Evolutionary conservation across 2,888 invertebrate genomes (phyloP).

Genomic region (Synanthedon vespiformis): DNA sequence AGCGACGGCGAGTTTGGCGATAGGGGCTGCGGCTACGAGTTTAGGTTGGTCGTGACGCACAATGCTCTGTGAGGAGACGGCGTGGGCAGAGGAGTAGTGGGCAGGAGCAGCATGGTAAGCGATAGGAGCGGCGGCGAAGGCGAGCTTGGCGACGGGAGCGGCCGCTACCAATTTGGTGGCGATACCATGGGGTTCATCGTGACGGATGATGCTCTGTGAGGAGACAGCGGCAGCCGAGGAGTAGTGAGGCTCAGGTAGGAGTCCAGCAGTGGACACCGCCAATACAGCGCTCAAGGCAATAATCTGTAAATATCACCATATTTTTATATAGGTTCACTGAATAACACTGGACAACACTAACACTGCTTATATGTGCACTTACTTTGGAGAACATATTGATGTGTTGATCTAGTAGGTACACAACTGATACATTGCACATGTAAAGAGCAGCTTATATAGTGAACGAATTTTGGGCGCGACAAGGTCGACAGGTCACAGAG

Average conservation of each 20-base stretch:
- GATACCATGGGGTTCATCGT: conserved; percentile 17
- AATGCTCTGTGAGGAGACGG: conserved; percentile 41
- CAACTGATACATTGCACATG: conserved; percentile 12
- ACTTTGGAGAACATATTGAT: conserved; percentile 16
- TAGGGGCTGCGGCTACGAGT: conserved; percentile 18
- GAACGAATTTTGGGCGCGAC: conserved; percentile 8
- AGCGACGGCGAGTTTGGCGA: conserved; percentile 17
- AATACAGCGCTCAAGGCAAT: conserved; percentile 16
- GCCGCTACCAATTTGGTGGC: conserved; percentile 19
- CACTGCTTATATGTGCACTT: conserved; percentile 4
- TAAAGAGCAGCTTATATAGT: conserved; percentile 12
- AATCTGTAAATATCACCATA: conserved; percentile 7
- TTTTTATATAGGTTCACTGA: not conserved
- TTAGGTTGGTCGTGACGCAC: conserved; percentile 41
- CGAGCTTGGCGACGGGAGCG: conserved; percentile 14
- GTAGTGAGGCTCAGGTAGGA: conserved; percentile 14
- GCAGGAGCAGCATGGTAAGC: conserved; percentile 19
- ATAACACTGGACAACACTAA: not conserved
- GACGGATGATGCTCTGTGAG: conserved; percentile 42
- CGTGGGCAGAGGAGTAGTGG: conserved; percentile 17
- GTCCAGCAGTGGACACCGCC: conserved; percentile 17
- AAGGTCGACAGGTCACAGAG: conserved; percentile 14
- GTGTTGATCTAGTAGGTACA: conserved; percentile 1
- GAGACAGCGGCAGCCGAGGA: conserved; percentile 26
- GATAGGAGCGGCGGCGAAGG: conserved; percentile 7